Evolutionary conservation across 2,113 vertebrate genomes (phyloP).

Genomic region (Ptychochromis oligacanthus): DNA sequence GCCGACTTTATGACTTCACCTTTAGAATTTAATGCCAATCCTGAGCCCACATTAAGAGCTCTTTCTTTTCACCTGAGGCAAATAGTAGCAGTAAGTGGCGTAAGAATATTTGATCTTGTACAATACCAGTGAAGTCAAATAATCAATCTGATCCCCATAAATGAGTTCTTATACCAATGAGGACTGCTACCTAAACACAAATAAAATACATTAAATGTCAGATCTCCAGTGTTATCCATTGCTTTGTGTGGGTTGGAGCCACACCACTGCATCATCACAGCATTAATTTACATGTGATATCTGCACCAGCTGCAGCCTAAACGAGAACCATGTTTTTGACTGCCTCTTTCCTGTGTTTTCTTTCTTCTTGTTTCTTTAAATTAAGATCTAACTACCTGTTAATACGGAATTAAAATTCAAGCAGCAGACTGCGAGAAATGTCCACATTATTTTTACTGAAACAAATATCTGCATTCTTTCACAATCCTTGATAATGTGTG

Average conservation of each 20-base stretch:
- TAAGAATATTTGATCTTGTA: not conserved
- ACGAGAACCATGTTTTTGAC: too few relatives aligned
- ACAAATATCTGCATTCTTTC: not conserved
- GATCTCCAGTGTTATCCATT: not conserved
- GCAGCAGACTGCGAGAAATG: not conserved
- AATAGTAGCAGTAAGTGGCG: not conserved
- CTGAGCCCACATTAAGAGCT: not conserved
- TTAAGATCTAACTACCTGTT: not conserved
- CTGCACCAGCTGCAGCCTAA: not conserved
- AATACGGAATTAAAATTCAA: not conserved
- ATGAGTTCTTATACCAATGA: not conserved
- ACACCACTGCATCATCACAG: too few relatives aligned
- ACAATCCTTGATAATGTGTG: not conserved
- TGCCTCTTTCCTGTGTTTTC: not conserved
- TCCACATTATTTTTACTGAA: not conserved
- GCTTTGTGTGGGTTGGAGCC: not conserved
- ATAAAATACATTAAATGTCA: not conserved
- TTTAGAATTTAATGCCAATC: not conserved
- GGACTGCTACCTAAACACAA: not conserved
- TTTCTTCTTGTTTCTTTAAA: not conserved
- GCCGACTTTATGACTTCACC: not conserved
- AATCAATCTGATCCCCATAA: not conserved
- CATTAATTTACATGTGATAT: not conserved
- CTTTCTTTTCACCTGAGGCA: not conserved
- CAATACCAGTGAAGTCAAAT: conserved; percentile 1